These are phyloP conservation scores for Epizoanthus ramosus DNA, from an alignment of 92 coral and sea anemone genomes.

Conservation along the genomic window DNA sequence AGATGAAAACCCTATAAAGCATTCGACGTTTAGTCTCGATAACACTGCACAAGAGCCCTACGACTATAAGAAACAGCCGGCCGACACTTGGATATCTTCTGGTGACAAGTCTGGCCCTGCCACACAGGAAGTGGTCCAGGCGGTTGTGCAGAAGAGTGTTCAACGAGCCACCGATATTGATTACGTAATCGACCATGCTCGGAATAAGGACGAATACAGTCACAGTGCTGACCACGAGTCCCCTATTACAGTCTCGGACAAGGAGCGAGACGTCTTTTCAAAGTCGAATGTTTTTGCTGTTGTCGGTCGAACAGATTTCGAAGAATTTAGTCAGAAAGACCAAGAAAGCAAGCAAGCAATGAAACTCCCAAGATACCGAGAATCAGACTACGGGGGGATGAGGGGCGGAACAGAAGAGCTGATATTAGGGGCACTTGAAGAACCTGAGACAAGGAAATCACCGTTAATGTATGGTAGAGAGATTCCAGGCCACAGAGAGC, in stretches of 20 bases:
- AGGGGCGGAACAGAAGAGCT: neutral
- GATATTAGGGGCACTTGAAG: neutral
- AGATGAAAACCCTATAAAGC: neutral
- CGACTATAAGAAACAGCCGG: neutral
- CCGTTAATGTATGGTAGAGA: neutral
- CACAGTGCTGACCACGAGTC: neutral
- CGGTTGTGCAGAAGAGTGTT: constrained; percentile 16
- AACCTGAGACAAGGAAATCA: neutral
- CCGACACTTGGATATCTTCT: constrained; percentile 32
- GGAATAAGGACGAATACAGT: neutral
- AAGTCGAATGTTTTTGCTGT: neutral
- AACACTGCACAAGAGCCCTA: neutral
- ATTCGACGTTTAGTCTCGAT: neutral
- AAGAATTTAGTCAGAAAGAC: neutral
- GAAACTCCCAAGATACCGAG: neutral
- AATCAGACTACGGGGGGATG: neutral
- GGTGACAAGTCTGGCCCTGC: constrained; percentile 22
- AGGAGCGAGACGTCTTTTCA: neutral
- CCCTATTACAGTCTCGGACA: neutral
- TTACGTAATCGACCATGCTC: neutral
- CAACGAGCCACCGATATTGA: constrained; percentile 36
- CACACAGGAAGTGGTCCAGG: constrained; percentile 5
- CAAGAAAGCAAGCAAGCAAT: neutral
- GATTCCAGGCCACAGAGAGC: neutral
- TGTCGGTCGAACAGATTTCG: constrained; percentile 22